Base-by-base conservation (phyloP, 1,140 invertebrate genomes). In the Oedothorax gibbosus region DNA sequence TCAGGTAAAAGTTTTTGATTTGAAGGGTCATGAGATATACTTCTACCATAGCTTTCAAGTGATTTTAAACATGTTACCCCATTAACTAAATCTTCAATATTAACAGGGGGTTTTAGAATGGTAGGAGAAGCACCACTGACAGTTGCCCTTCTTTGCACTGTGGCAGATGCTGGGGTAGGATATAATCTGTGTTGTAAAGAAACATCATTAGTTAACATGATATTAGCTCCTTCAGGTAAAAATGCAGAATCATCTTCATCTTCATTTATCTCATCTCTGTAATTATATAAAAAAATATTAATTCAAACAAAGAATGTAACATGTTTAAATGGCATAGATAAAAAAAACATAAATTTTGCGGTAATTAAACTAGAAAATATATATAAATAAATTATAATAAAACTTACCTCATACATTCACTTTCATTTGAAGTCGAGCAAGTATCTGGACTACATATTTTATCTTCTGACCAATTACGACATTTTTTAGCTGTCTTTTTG, bases 81-180 rank as follows among this genome's bases (percentile, higher is more conserved):
- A 78, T 87, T 85, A 20, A 88, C 86, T 20, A 88, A 66, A 73
- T 94, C 92, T 87, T 95, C 93, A 73, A 95, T 92, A 88, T 92
- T 92, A 81, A 93, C 90, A 85, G 92, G 92, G 69, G 94, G 92
- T 76, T 92, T 90, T 84, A 93, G 93, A 64, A 92, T 91, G 6
- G 93, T 93, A 15, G 95, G 94, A 86, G 93, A 95, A 68, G 94
- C 95, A 9, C 96, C 96, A 87, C 95, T 96, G 87, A 97, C 96
- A 7, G 96, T 97, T 72, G 96, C 95, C 49, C 96, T 91, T 12
- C 96, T 92, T 89, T 95, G 95, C 10, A 87, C 84, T 9, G 71
- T 65, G 11, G 68, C 62, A 12, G 57, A 54, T 15, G 83, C 35
- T 20, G 53, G 66, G 50, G 53, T 57, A 54, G 65, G 49, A 72